Base-by-base conservation (phyloP, 2,797 vertebrate genomes). In the Eulemur coronatus region DNA sequence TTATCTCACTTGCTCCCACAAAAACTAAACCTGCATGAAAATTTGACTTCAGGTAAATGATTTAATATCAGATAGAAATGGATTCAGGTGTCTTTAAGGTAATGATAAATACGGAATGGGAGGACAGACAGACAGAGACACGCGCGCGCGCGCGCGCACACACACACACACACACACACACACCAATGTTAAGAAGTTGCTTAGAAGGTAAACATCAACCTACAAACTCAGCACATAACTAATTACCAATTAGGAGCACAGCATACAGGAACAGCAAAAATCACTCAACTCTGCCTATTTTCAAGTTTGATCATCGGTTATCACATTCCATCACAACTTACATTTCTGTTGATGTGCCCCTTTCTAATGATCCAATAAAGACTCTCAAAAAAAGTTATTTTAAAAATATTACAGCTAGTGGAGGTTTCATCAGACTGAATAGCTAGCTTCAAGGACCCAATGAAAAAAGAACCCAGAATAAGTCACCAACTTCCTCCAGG, bases 1-100 rank as follows among this genome's bases (percentile, higher is more conserved):
- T 22, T 22, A 46, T 48, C 30, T 24, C 22, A 43, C 38, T 61
- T 11, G 2, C n/a, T 82, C 78, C 79, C 75, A 46, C 35, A 43
- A 50, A 41, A 65, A 28, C 48, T 35, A 84, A 72, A 65, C 43
- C 33, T 48, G 61, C n/a, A 61, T n/a, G 57, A 55, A 41, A 80
- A n/a, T 70, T 38, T 59, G 9, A 94, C 84, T 92, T 91, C 69
- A 89, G 17, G 46, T 59, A 95, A 97, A 96, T 57, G 69, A 96
- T 57, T 12, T 93, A 93, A 80, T 38, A 48, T 18, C 59, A 14
- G 18, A 28, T 5, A 81, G 61, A 72, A 41, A 73, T 4, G 30
- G 63, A 87, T 61, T 75, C 63, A 57, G 55, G 14, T 35, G 35
- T 46, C 78, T 95, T 80, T n/a, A 72, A 95, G 48, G 81, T 7